phyloP scores from a whole-genome alignment of 2,113 vertebrate species.

The Sterna hirundo region DNA sequence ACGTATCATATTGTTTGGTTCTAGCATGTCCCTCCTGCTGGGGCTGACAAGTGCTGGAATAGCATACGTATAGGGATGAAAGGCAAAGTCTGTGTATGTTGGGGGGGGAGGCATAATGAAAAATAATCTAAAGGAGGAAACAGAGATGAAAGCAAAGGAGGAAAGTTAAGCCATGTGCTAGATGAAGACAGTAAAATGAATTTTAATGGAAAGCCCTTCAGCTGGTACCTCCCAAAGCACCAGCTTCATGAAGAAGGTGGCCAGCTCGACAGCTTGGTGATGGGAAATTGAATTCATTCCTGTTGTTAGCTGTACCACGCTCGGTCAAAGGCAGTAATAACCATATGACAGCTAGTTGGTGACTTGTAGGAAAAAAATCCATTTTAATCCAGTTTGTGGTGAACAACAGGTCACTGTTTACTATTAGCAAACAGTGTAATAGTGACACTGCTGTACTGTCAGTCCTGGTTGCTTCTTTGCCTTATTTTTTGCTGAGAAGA shows the following conservation, averaged over 20 bases:
- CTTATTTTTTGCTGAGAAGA: not conserved
- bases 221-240: constrained; percentile 31
- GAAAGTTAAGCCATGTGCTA: not conserved
- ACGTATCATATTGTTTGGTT: constrained; percentile 56
- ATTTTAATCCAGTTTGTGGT: not conserved
- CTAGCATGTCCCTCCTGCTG: constrained; percentile 51
- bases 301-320: not conserved
- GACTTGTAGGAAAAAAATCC: not conserved
- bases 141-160: constrained; percentile 42
- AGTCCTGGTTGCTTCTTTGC: not conserved
- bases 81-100: constrained; percentile 23
- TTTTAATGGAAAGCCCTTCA: constrained; percentile 50
- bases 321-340: not conserved
- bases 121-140: constrained; percentile 53
- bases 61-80: constrained; percentile 54
- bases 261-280: not conserved
- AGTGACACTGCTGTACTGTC: not conserved
- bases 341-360: not conserved
- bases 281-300: not conserved
- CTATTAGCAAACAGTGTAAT: not conserved
- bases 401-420: not conserved
- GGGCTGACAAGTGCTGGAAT: constrained; percentile 49
- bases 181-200: constrained; percentile 37
- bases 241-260: constrained; percentile 1
- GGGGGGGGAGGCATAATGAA: constrained; percentile 37